Evolutionary conservation across 2,113 vertebrate species (phyloP).

Genomic region (Chamaetylas fuelleborni): DNA sequence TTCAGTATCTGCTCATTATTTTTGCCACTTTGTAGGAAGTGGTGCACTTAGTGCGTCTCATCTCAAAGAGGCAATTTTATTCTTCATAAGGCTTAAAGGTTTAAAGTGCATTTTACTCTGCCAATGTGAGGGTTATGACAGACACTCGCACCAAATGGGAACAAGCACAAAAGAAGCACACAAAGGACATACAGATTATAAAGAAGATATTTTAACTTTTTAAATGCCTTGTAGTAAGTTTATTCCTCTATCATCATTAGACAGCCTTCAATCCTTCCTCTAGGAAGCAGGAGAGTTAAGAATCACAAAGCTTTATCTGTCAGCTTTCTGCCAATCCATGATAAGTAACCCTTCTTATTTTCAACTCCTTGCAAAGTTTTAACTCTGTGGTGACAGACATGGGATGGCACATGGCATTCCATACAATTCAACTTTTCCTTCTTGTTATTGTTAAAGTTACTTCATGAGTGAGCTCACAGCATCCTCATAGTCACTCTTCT

Average conservation of each 20-base stretch:
- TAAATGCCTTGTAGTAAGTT: not conserved
- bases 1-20: not conserved
- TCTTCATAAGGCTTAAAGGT: not conserved
- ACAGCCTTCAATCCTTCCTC: not conserved
- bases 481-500: not conserved
- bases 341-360: not conserved
- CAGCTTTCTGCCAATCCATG: not conserved
- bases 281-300: not conserved
- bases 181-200: not conserved
- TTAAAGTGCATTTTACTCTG: not conserved
- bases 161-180: not conserved
- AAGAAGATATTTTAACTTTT: not conserved
- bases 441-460: not conserved
- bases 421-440: not conserved
- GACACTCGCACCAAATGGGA: not conserved
- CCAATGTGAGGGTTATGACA: not conserved
- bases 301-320: not conserved
- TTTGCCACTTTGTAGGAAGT: not conserved
- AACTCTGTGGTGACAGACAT: not conserved
- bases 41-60: not conserved
- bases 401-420: fast-evolving
- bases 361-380: not conserved
- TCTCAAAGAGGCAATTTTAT: not conserved
- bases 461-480: not conserved
- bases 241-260: not conserved